Conservation (phyloP, 1,140 invertebrate genomes). For the Orchesella cincta region DNA sequence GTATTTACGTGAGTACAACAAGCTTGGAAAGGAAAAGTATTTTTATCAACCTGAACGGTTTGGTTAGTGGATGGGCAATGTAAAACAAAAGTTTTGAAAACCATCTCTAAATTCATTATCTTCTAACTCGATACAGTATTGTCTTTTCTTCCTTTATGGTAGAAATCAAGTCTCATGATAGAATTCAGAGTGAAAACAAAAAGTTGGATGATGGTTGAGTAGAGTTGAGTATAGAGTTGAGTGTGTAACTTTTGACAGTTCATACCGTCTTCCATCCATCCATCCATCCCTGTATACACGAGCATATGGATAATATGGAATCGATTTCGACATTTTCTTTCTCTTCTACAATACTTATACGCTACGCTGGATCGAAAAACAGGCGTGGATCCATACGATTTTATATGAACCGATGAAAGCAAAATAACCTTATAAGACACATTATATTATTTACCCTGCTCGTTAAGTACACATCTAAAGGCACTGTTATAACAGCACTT, state of each 20-base stretch:
- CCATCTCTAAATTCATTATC: too few species aligned
- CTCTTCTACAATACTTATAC: neutral
- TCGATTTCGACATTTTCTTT: neutral
- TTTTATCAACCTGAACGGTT: too few species aligned
- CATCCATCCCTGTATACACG: slow-evolving; percentile 5
- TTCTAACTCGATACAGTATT: too few species aligned
- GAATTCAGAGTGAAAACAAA: too few species aligned
- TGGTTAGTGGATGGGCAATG: too few species aligned
- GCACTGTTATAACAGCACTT: neutral
- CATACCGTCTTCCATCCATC: slow-evolving; percentile 6
- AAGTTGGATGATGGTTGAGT: too few species aligned
- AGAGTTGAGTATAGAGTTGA: too few species aligned
- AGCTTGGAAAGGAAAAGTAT: too few species aligned
- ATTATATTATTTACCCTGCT: neutral
- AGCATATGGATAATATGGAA: neutral
- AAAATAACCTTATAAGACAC: slow-evolving; percentile 19
- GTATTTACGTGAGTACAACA: too few species aligned
- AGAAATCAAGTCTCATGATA: too few species aligned
- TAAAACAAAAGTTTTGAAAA: too few species aligned
- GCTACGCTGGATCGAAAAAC: slow-evolving; percentile 9
- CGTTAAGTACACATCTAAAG: neutral
- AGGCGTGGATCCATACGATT: slow-evolving; percentile 9
- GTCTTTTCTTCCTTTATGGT: too few species aligned
- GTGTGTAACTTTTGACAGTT: slow-evolving; percentile 15
- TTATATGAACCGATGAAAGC: slow-evolving; percentile 4